A percentile compares a stretch with the other conserved stretches of the same genome.
Evolutionary conservation across 2,888 invertebrate genomes (phyloP).

Genomic region (Papilio demoleus): DNA sequence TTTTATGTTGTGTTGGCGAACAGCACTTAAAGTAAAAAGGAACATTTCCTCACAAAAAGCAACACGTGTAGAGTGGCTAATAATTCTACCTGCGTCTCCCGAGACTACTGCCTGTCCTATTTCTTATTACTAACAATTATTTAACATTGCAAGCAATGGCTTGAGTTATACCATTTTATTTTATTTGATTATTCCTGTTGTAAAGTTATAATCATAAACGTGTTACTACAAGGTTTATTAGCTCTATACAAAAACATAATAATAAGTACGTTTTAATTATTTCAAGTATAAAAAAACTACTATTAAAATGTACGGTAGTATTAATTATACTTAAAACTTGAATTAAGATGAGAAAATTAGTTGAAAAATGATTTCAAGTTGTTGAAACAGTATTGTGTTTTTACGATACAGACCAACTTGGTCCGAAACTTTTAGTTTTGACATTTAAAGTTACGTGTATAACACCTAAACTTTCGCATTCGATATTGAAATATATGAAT

Average conservation of each 20-base stretch:
- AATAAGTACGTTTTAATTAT: too few species aligned
- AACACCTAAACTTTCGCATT: not conserved
- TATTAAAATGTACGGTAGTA: too few species aligned
- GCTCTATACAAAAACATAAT: too few species aligned
- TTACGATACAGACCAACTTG: not conserved
- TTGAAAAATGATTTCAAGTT: not conserved
- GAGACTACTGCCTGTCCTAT: constrained; percentile 26
- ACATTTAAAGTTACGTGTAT: not conserved
- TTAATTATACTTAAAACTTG: too few species aligned
- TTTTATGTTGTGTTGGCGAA: constrained; percentile 20
- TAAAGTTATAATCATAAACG: not conserved
- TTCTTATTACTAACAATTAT: constrained; percentile 32
- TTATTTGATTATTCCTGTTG: not conserved
- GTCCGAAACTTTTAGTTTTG: not conserved
- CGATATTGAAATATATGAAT: too few species aligned
- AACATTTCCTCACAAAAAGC: constrained; percentile 34
- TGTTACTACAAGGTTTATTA: not conserved
- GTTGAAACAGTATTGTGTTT: constrained; percentile 5
- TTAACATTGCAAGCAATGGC: constrained; percentile 23
- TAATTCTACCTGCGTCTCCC: constrained; percentile 34
- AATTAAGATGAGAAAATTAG: not conserved
- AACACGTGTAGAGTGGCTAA: constrained; percentile 39
- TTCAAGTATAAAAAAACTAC: too few species aligned
- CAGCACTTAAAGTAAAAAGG: constrained; percentile 28
- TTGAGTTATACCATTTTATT: not conserved